These are phyloP conservation scores for Heteromurus nitidus DNA, from an alignment of 2,888 invertebrate species.

Conservation along the genomic window DNA sequence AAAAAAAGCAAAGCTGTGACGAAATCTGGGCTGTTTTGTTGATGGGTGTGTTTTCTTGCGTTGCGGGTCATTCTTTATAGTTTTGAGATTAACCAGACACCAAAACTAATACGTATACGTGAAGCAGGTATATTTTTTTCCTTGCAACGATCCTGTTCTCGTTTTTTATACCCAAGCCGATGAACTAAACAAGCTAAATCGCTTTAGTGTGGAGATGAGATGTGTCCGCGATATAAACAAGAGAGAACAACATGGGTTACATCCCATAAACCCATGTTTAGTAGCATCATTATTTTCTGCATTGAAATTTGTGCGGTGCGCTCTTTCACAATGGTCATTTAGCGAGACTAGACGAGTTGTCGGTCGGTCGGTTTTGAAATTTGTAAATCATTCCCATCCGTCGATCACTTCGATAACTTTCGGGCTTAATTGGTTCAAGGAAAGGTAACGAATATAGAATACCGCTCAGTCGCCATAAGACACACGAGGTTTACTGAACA, in stretches of 20 bases:
- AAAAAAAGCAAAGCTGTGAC: neutral
- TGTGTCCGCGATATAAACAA: slow-evolving; percentile 9
- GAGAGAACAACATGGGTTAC: slow-evolving; percentile 12
- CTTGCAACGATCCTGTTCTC: neutral
- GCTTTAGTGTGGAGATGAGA: neutral
- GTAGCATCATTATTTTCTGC: slow-evolving; percentile 4
- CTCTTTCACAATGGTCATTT: neutral
- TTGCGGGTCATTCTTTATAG: slow-evolving; percentile 23
- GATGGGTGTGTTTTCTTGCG: slow-evolving; percentile 29
- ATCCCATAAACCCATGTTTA: slow-evolving; percentile 52
- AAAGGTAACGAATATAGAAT: slow-evolving; percentile 14
- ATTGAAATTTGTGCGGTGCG: neutral
- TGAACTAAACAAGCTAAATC: neutral
- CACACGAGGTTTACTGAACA: neutral
- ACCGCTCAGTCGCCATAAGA: neutral
- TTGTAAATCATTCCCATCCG: slow-evolving; percentile 1
- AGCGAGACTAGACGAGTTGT: too few species aligned
- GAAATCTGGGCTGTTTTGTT: slow-evolving; percentile 31
- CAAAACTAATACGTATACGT: too few species aligned
- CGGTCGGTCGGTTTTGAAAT: slow-evolving; percentile 20
- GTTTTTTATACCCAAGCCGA: neutral
- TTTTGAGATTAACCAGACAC: slow-evolving; percentile 6
- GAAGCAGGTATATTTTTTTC: neutral
- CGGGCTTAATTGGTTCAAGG: slow-evolving; percentile 44
- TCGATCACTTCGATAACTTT: slow-evolving; percentile 35